Conservation (phyloP, 92 coral and sea anemone genomes). For the Anthopleura xanthogrammica region DNA sequence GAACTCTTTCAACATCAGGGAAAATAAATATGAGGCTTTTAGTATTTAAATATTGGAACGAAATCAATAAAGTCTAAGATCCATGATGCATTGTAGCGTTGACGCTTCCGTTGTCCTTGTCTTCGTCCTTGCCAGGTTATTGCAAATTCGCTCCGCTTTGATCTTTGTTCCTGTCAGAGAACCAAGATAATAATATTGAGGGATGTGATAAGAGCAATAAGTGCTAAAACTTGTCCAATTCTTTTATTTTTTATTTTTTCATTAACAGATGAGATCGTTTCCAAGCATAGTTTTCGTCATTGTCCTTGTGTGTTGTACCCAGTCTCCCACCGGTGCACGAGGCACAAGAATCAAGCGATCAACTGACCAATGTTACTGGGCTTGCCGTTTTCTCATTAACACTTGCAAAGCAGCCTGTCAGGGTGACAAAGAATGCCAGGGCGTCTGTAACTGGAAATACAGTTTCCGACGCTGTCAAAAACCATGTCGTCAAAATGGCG, state of each 20-base stretch:
- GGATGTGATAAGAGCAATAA: not conserved
- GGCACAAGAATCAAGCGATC: not conserved
- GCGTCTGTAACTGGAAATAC: not conserved
- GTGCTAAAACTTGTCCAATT: not conserved
- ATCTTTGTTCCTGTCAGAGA: too few species aligned
- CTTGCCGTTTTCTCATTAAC: not conserved
- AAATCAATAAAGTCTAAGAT: too few species aligned
- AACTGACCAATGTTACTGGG: conserved; percentile 23
- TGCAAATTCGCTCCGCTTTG: too few species aligned
- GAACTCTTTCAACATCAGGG: too few species aligned
- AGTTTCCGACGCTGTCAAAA: conserved; percentile 12
- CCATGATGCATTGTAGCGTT: too few species aligned
- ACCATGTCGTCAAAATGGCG: conserved; percentile 21
- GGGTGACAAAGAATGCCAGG: conserved; percentile 4
- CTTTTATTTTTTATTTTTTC: not conserved
- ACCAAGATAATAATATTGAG: too few species aligned
- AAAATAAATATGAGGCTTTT: too few species aligned
- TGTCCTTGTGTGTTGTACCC: conserved; percentile 10
- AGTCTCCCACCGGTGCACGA: not conserved
- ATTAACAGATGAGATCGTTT: not conserved
- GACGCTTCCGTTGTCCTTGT: too few species aligned
- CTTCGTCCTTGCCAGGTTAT: too few species aligned
- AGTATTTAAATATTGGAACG: too few species aligned
- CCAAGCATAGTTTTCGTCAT: not conserved
- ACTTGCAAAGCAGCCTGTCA: not conserved